phyloP scores from a whole-genome alignment of 2,113 vertebrate species.

The Atrichornis clamosus region DNA sequence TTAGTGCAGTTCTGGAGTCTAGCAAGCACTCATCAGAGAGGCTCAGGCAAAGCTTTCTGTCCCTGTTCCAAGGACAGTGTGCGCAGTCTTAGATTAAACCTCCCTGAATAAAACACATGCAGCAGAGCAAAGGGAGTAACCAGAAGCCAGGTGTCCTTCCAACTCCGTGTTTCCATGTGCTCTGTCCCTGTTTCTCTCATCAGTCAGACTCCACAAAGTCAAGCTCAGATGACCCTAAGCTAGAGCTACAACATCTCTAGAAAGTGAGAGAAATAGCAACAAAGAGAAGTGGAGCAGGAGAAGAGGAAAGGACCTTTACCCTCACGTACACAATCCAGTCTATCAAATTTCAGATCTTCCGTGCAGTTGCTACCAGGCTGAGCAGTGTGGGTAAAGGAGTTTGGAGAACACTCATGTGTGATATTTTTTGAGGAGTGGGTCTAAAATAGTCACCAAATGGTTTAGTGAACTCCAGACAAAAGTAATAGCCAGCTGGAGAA shows the following conservation, averaged over 20 bases:
- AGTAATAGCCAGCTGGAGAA: background rate
- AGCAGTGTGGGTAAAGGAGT: background rate
- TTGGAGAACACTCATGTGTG: background rate
- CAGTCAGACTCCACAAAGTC: background rate
- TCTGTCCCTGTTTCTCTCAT: background rate
- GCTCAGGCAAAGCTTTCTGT: background rate
- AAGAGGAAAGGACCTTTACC: background rate
- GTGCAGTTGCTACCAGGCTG: background rate
- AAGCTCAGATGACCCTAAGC: background rate
- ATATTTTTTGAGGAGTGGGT: background rate
- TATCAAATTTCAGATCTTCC: background rate
- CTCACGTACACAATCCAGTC: background rate
- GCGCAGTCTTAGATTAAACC: background rate
- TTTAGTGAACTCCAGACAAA: background rate
- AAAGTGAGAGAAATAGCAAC: background rate
- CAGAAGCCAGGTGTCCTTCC: background rate
- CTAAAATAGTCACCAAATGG: background rate
- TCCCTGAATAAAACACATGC: background rate
- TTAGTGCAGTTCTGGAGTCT: background rate
- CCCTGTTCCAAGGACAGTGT: background rate
- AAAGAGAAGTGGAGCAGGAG: background rate
- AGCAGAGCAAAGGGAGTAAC: background rate
- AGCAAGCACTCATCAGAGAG: background rate
- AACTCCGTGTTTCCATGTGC: background rate
- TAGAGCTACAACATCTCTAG: background rate